Evolutionary conservation across 2,797 vertebrate genomes (phyloP).

Genomic region (Lophotriccus pileatus): DNA sequence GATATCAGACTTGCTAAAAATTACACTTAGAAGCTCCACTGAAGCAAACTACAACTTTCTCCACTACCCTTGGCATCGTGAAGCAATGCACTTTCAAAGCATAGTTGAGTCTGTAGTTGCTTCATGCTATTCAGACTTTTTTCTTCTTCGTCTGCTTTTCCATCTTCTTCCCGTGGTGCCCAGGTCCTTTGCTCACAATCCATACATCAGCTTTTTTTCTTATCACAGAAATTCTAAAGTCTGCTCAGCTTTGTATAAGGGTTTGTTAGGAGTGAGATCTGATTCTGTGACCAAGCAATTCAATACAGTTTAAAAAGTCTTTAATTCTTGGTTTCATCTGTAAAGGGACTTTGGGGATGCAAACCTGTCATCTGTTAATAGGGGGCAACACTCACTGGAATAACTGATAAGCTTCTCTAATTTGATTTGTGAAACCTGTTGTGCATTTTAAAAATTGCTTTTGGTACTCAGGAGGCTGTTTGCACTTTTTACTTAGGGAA

Average conservation of each 20-base stretch:
- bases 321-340: neutral
- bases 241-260: neutral
- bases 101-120: neutral
- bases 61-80: neutral
- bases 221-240: neutral
- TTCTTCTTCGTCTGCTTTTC: neutral
- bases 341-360: neutral
- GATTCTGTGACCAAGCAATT: neutral
- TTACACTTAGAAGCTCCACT: neutral
- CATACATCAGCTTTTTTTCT: neutral
- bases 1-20: neutral
- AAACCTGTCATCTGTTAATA: neutral
- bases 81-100: neutral
- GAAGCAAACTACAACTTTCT: neutral
- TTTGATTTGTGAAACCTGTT: neutral
- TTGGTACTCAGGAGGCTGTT: neutral
- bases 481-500: neutral
- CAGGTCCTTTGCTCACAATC: neutral
- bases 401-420: neutral
- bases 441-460: neutral
- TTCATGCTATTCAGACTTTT: neutral
- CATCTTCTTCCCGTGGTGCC: neutral
- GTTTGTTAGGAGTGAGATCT: neutral
- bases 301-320: neutral
- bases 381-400: neutral